Conservation (phyloP, 2,797 vertebrate genomes). For the Vespertilio murinus region DNA sequence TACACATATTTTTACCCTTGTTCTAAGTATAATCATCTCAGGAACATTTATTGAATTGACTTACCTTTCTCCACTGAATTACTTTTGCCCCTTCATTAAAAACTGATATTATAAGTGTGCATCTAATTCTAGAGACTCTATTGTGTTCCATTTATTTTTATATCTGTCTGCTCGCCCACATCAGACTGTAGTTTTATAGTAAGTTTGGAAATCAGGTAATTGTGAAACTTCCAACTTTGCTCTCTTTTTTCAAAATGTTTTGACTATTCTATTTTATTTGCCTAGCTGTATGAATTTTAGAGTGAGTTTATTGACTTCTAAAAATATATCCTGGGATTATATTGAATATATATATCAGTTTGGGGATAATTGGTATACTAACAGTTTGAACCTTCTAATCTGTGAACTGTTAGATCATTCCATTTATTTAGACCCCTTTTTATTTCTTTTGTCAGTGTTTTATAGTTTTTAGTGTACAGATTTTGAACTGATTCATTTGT, state of each 20-base stretch:
- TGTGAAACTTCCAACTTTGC: neutral
- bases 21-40: neutral
- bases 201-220: slow-evolving; percentile 37
- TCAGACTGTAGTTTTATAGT: neutral
- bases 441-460: neutral
- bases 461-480: neutral
- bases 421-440: neutral
- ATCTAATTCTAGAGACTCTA: neutral
- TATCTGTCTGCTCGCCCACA: neutral
- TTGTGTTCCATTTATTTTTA: slow-evolving; percentile 4
- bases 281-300: neutral
- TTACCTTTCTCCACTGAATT: neutral
- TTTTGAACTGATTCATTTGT: neutral
- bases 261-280: neutral
- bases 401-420: neutral
- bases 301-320: slow-evolving; percentile 1
- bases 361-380: neutral
- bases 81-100: neutral
- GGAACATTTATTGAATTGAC: neutral
- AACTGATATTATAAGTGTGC: neutral
- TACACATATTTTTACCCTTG: neutral
- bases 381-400: neutral
- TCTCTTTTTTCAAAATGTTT: neutral
- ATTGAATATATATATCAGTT: neutral
- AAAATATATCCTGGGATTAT: neutral